Conservation (phyloP, 2,797 vertebrate species). For the Ciconia nigra region DNA sequence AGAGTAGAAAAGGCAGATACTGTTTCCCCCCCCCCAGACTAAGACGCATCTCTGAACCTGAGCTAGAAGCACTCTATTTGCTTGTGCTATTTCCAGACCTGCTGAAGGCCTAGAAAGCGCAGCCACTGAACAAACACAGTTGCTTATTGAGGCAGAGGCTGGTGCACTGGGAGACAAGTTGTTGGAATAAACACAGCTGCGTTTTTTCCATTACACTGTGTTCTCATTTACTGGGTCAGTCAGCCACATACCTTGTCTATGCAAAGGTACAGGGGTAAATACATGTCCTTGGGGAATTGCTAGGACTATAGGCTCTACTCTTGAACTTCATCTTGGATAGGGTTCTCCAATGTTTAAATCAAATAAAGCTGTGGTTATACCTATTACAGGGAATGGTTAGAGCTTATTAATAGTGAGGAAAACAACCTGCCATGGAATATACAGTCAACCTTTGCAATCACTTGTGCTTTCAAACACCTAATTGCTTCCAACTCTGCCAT, state of each 20-base stretch:
- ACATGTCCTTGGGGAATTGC: background rate
- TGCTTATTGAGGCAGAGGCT: background rate
- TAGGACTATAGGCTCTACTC: background rate
- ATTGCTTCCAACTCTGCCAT: background rate
- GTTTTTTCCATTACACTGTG: background rate
- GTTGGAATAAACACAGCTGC: slow-evolving; percentile 34
- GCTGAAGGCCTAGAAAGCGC: background rate
- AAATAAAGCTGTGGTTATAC: slow-evolving; percentile 32
- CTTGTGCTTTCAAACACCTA: background rate
- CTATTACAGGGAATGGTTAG: background rate
- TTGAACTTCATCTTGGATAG: background rate
- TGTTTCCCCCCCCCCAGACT: background rate
- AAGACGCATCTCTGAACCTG: background rate
- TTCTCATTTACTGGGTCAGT: background rate
- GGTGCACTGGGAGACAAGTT: background rate
- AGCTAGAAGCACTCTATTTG: background rate
- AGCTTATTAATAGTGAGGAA: background rate
- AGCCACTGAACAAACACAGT: background rate
- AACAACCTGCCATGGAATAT: background rate
- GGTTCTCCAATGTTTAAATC: background rate
- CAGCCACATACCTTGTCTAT: background rate
- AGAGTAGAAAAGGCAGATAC: background rate
- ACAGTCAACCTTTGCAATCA: background rate
- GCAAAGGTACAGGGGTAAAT: background rate
- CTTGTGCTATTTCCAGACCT: slow-evolving; percentile 8